phyloP scores from a whole-genome alignment of 2,113 vertebrate genomes.

The Periophthalmodon schlosseri region DNA sequence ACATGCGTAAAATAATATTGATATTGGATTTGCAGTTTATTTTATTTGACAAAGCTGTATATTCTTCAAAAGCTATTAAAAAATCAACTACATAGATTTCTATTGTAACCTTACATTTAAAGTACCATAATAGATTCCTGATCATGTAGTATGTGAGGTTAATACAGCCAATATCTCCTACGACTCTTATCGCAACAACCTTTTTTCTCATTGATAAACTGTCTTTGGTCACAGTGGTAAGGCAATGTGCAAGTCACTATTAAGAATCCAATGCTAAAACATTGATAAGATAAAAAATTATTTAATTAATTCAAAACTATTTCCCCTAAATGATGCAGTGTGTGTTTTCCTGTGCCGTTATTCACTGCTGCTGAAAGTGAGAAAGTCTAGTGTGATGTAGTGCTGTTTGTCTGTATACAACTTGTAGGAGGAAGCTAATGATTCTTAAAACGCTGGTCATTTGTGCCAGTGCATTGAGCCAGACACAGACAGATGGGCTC shows the following conservation, averaged over 20 bases:
- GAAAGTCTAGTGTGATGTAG: slow-evolving; percentile 18
- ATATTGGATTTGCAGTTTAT: too few relatives aligned
- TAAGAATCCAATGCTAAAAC: background rate
- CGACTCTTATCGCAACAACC: too few relatives aligned
- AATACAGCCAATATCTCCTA: background rate
- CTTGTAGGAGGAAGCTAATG: slow-evolving; percentile 38
- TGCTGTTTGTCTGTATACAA: slow-evolving; percentile 17
- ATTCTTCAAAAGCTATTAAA: too few relatives aligned
- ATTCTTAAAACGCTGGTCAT: slow-evolving; percentile 24
- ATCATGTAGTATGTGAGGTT: background rate
- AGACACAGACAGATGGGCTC: slow-evolving; percentile 8
- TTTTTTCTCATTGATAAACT: background rate
- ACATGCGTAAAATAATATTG: too few relatives aligned
- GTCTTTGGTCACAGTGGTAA: background rate
- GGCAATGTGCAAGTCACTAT: background rate
- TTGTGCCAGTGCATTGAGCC: slow-evolving; percentile 9
- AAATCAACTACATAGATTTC: too few relatives aligned
- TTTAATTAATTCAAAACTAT: background rate
- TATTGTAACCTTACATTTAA: too few relatives aligned
- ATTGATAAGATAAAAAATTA: background rate
- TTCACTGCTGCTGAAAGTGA: slow-evolving; percentile 26
- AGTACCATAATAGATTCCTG: too few relatives aligned
- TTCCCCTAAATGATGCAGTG: slow-evolving; percentile 28
- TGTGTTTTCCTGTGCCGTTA: slow-evolving; percentile 45
- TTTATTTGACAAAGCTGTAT: too few relatives aligned